Conservation (phyloP, 2,113 vertebrate species). For the Brienomyrus brachyistius region DNA sequence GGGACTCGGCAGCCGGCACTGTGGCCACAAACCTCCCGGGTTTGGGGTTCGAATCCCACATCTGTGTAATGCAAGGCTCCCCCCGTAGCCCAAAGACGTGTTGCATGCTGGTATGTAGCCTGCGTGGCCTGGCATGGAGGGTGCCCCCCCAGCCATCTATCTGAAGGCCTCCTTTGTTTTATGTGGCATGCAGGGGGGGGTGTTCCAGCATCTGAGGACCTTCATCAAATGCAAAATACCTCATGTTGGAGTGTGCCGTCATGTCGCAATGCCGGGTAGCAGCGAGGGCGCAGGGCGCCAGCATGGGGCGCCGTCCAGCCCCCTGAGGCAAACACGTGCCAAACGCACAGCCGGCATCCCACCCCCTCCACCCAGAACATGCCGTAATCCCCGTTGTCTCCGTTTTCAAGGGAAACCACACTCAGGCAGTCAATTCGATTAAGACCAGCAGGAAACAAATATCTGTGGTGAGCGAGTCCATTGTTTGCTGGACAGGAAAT, state of each 20-base stretch:
- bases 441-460: not conserved
- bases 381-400: not conserved
- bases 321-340: not conserved
- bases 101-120: not conserved
- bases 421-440: slow-evolving; percentile 4
- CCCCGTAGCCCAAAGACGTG: not conserved
- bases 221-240: not conserved
- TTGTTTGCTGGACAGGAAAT: not conserved
- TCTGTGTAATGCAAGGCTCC: not conserved
- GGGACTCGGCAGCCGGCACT: not conserved
- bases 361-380: not conserved
- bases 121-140: not conserved
- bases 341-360: not conserved
- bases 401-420: not conserved
- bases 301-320: not conserved
- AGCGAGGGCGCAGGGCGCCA: not conserved
- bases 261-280: not conserved
- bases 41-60: not conserved
- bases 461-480: not conserved
- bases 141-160: not conserved
- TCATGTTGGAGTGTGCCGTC: not conserved
- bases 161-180: not conserved
- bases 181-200: not conserved
- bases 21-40: not conserved
- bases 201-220: not conserved